Evolutionary conservation across 2,888 invertebrate species (phyloP).

Genomic region (Allygus modestus): DNA sequence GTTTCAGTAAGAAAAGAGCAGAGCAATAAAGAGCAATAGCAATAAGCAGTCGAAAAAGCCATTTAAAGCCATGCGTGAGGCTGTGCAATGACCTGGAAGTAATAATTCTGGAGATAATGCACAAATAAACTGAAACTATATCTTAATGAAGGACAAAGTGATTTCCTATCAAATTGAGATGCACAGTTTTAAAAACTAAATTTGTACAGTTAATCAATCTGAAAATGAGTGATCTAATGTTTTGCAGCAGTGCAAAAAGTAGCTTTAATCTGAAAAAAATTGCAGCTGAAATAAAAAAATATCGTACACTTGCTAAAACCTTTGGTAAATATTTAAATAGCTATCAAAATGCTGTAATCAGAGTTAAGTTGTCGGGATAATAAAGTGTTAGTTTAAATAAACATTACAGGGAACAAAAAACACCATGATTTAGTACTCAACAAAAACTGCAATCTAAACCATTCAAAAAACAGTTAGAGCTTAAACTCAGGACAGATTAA

Average conservation of each 20-base stretch:
- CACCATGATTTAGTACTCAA: background rate
- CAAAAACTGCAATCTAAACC: background rate
- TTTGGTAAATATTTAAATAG: background rate
- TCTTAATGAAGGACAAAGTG: background rate
- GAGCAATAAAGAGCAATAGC: too few relatives aligned
- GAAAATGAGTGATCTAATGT: background rate
- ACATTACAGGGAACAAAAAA: background rate
- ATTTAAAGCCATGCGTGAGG: constrained; percentile 20
- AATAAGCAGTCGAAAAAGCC: background rate
- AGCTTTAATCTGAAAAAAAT: background rate
- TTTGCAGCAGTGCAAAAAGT: background rate
- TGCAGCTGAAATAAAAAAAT: background rate
- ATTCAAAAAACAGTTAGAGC: background rate
- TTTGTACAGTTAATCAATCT: background rate
- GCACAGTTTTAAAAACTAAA: background rate
- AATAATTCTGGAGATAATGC: background rate
- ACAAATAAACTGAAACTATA: background rate
- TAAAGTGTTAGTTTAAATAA: background rate
- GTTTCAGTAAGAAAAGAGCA: too few relatives aligned
- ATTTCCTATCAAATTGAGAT: too few relatives aligned
- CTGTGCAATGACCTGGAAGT: background rate
- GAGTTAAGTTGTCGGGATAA: background rate
- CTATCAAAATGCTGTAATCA: background rate
- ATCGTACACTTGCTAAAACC: background rate
- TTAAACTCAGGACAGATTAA: background rate